Percentiles rank a stretch among this genome's conserved stretches.
These are phyloP conservation scores for Sabellastarte sp. DNA, from an alignment of 2,888 invertebrate genomes.

Conservation along the genomic window DNA sequence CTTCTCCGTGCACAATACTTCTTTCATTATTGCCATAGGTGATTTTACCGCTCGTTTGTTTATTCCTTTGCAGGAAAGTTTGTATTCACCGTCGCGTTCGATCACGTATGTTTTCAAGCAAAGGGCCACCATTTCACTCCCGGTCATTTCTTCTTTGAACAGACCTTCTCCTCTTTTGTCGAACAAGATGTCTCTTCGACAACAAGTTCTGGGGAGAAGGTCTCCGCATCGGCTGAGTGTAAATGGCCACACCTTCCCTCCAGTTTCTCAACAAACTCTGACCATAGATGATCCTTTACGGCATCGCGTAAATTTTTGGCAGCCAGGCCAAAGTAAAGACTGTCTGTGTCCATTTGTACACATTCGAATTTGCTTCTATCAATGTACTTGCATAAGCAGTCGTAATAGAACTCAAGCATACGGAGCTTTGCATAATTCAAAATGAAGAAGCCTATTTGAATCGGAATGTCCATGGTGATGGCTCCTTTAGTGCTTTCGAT, in stretches of 20 bases:
- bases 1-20: too few species aligned
- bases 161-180: neutral
- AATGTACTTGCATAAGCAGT: neutral
- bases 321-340: neutral
- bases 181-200: neutral
- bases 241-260: neutral
- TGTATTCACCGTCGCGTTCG: neutral
- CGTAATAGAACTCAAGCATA: slow-evolving; percentile 1
- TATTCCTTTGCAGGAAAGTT: neutral
- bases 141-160: neutral
- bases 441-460: neutral
- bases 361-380: neutral
- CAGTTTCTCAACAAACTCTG: neutral
- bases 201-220: neutral
- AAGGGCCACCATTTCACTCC: neutral
- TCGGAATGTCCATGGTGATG: neutral
- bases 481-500: neutral
- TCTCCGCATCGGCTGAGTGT: neutral
- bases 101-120: neutral
- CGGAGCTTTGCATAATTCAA: neutral
- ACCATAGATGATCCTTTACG: neutral
- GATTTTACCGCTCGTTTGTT: too few species aligned
- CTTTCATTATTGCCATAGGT: too few species aligned
- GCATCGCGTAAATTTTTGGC: neutral
- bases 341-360: slow-evolving; percentile 5